Evolutionary conservation across 2,113 vertebrate species (phyloP).

Genomic region (Corythornis vintsioides): DNA sequence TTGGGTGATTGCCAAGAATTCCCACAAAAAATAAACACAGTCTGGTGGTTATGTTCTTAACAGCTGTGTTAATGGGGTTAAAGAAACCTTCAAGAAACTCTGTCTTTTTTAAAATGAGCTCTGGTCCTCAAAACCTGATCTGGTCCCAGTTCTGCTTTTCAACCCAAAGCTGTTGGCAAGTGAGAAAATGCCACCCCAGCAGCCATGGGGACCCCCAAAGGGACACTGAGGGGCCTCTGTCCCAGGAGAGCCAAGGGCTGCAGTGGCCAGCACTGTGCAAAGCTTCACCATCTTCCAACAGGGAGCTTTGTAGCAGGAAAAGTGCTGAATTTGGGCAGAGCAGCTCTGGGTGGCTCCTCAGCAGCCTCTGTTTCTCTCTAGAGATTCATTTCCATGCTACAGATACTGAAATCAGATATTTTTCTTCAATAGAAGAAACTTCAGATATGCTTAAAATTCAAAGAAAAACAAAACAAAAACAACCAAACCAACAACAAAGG

Average conservation of each 20-base stretch:
- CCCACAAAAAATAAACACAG: conserved; percentile 67
- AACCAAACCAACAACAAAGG: background rate
- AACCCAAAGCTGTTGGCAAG: background rate
- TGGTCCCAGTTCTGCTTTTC: background rate
- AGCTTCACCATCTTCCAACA: background rate
- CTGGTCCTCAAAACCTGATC: conserved; percentile 37
- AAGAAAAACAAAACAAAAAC: background rate
- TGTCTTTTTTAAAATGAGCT: conserved; percentile 50
- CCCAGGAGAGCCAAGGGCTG: background rate
- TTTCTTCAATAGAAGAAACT: background rate
- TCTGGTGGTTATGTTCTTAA: conserved; percentile 69
- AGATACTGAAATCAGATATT: background rate
- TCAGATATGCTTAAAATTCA: background rate
- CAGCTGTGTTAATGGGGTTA: conserved; percentile 64
- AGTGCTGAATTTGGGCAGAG: background rate
- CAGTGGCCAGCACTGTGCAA: background rate
- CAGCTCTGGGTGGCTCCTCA: background rate
- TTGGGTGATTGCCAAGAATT: conserved; percentile 60
- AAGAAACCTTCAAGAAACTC: conserved; percentile 68
- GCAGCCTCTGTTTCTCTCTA: background rate
- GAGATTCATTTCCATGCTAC: rapidly evolving
- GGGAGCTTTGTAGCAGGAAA: background rate
- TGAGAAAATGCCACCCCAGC: background rate
- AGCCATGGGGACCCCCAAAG: background rate
- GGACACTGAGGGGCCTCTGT: rapidly evolving